Evolutionary conservation across 2,797 vertebrate species (phyloP), one percentile per base, ranked within the genome.

Genomic region (Cirrhinus molitorella): DNA sequence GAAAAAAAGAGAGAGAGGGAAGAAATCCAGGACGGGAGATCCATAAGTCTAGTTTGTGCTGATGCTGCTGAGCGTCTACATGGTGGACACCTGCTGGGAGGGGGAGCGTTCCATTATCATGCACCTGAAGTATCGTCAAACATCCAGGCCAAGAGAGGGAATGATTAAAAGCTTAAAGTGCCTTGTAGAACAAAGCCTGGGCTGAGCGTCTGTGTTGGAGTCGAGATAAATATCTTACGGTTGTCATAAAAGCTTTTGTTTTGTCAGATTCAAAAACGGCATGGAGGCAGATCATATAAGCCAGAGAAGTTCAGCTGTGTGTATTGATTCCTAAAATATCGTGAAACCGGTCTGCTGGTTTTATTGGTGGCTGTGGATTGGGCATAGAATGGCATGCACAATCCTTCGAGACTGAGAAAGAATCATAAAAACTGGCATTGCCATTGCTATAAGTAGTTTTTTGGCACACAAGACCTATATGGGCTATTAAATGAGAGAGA

Each of bases 151-250:
- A 74, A 81, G 23, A 59, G 43, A 80, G 57, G 43, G 77, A 66
- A 37, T 65, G 77, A 88, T 89, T 85, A 88, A 85, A 81, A 67
- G 70, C 85, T 82, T 84, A 84, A 85, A 82, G 78, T 74, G 81
- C 74, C 75, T 84, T 72, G 43, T 78, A 83, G 72, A 85, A 79
- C 87, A 88, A 85, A 85, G 87, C 84, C 61, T 51, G 25, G 67
- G 47, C 71, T 77, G 81, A 77, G 77, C 76, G 0, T 9, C 21
- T 83, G 78, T 75, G 76, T 59, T 57, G 45, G 71, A 75, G 47
- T 49, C 45, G 74, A 78, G 86, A 87, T 81, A 75, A 51, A 85
- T 80, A 82, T 83, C 79, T 73, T 68, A 67, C 51, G 13, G 25
- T 80, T 72, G 68, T 81, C 83, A 81, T 79, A 74, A 72, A 61